Percentiles rank a stretch among this genome's conserved stretches.
These are phyloP conservation scores for Cossypha polioptera DNA, from an alignment of 2,797 vertebrate species.

Conservation along the genomic window DNA sequence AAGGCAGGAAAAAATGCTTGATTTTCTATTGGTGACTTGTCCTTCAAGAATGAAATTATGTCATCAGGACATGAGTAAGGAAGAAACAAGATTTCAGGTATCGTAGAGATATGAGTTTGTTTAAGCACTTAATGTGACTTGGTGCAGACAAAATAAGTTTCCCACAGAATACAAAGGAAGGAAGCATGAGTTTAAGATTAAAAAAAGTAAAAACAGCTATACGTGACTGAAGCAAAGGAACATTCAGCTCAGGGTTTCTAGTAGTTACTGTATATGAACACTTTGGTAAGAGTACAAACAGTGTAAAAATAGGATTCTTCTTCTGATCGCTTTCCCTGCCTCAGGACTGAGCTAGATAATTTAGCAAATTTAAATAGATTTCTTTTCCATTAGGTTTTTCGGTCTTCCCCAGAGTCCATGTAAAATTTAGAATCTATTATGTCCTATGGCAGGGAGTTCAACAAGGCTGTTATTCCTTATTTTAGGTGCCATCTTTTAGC, in stretches of 20 bases:
- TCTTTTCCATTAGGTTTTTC: conserved; percentile 16
- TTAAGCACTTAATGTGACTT: neutral
- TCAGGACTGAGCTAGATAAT: neutral
- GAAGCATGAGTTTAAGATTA: neutral
- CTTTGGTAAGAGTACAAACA: neutral
- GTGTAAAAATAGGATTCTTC: neutral
- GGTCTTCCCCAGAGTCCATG: neutral
- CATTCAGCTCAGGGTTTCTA: neutral
- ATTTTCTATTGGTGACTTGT: neutral
- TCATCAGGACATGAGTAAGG: neutral
- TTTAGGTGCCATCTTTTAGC: neutral
- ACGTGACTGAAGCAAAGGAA: neutral
- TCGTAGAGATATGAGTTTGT: neutral
- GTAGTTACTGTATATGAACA: neutral
- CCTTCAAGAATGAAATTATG: neutral
- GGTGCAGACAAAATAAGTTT: neutral
- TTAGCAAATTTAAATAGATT: conserved; percentile 43
- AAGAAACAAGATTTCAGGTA: neutral
- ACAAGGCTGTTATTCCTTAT: neutral
- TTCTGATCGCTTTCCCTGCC: neutral
- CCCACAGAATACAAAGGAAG: neutral
- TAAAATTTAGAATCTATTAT: conserved; percentile 42
- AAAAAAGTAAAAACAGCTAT: neutral
- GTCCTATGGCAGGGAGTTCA: conserved; percentile 19
- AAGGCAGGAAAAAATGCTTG: neutral